These are phyloP conservation scores for Poecilia wingei DNA, from an alignment of 2,797 vertebrate species.

Conservation along the genomic window DNA sequence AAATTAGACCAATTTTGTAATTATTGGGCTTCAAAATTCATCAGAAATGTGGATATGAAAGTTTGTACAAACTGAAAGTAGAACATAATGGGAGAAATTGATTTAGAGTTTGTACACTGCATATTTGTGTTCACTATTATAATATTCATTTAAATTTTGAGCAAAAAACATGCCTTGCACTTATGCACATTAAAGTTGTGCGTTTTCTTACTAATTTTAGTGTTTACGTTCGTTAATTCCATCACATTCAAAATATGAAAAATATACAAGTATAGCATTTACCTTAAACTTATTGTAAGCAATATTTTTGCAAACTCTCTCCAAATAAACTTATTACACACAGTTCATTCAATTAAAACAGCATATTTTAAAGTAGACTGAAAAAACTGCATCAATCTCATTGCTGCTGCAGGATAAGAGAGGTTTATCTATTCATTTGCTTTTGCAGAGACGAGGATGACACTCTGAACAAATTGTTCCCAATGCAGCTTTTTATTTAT, in stretches of 20 bases:
- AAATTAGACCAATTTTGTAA: neutral
- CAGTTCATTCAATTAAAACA: neutral
- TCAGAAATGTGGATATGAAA: neutral
- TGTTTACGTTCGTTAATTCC: neutral
- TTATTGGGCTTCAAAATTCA: too few species aligned
- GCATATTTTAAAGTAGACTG: too few species aligned
- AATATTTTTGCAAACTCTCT: neutral
- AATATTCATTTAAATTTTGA: neutral
- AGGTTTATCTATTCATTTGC: neutral
- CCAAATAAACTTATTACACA: neutral
- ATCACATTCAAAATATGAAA: neutral
- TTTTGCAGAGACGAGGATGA: neutral
- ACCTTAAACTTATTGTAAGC: neutral
- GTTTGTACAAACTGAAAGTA: too few species aligned
- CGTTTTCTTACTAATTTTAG: neutral
- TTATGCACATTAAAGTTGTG: neutral
- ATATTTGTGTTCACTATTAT: neutral
- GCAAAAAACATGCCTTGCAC: neutral
- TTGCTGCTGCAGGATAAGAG: neutral
- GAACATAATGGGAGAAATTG: neutral
- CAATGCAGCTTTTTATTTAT: neutral
- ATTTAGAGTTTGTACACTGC: neutral
- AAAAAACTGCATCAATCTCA: neutral
- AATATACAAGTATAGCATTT: neutral
- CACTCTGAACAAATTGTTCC: neutral